Percentiles rank a stretch among this genome's conserved stretches.
phyloP scores from a whole-genome alignment of 2,888 invertebrate species.

The Eucera pruinosa region DNA sequence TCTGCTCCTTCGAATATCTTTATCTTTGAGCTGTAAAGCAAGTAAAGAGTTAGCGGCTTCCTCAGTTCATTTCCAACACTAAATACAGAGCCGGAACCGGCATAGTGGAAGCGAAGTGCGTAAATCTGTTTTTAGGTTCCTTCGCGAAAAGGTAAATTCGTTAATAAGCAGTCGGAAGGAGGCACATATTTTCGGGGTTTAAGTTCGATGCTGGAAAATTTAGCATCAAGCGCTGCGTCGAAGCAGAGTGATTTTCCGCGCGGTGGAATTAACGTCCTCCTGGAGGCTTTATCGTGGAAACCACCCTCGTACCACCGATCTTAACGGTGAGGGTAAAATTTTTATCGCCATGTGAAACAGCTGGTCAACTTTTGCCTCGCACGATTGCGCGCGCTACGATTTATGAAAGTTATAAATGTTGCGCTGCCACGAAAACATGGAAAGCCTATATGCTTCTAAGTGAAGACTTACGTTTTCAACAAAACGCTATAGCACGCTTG shows the following conservation, averaged over 20 bases:
- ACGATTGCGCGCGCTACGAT: constrained; percentile 51
- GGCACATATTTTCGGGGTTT: background rate
- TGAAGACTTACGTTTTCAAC: constrained; percentile 46
- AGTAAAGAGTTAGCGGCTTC: no score
- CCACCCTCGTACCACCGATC: constrained; percentile 24
- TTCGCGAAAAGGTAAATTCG: background rate
- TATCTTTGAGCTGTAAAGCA: no score
- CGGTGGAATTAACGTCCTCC: constrained; percentile 23
- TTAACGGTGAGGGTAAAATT: constrained; percentile 52
- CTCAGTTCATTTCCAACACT: background rate
- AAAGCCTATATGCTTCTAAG: constrained; percentile 67
- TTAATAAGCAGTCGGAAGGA: background rate
- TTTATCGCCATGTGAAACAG: constrained; percentile 61
- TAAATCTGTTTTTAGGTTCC: background rate
- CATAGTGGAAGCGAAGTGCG: no score
- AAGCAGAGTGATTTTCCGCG: constrained; percentile 1
- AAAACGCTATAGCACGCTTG: constrained; percentile 17
- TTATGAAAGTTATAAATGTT: constrained; percentile 67
- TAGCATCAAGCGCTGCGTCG: background rate
- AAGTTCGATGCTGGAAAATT: background rate
- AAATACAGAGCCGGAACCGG: background rate
- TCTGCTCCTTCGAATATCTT: no score
- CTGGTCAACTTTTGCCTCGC: constrained; percentile 49
- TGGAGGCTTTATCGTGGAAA: constrained; percentile 6
- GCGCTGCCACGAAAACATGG: constrained; percentile 54